phyloP scores from a whole-genome alignment of 1,140 invertebrate species.

The Bombus picipes region DNA sequence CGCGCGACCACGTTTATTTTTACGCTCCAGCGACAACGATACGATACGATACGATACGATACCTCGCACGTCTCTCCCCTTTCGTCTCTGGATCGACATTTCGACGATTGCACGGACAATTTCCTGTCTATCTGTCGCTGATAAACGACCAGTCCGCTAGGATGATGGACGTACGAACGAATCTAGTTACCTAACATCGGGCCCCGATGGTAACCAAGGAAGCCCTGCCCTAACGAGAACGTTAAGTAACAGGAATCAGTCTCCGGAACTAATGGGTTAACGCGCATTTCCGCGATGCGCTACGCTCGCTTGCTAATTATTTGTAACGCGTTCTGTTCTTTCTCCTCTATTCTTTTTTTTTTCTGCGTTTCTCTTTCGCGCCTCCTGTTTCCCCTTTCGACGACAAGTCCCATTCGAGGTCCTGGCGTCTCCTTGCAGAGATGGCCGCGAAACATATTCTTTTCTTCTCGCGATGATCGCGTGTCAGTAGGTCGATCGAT shows the following conservation, averaged over 20 bases:
- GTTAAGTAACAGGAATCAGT: slow-evolving; percentile 64
- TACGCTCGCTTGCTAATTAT: slow-evolving; percentile 16
- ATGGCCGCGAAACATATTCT: background rate
- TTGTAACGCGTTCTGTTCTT: background rate
- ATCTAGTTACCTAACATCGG: slow-evolving; percentile 54
- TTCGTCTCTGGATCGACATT: background rate
- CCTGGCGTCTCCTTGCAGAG: background rate
- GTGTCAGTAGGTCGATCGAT: slow-evolving; percentile 50
- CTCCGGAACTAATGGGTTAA: slow-evolving; percentile 58
- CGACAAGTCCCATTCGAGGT: background rate
- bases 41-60: background rate
- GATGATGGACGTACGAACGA: slow-evolving; percentile 37
- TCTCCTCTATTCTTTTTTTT: background rate
- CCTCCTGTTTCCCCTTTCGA: background rate
- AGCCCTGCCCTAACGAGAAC: slow-evolving; percentile 34
- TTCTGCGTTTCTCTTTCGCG: background rate
- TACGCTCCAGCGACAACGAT: slow-evolving; percentile 23
- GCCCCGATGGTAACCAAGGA: slow-evolving; percentile 26
- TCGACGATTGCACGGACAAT: slow-evolving; percentile 33
- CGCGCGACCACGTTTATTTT: slow-evolving; percentile 1
- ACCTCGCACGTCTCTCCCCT: too few relatives aligned
- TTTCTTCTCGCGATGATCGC: slow-evolving; percentile 22
- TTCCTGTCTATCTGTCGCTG: slow-evolving; percentile 35
- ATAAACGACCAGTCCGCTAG: slow-evolving; percentile 25
- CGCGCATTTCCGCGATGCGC: slow-evolving; percentile 42